Evolutionary conservation across 2,888 invertebrate genomes (phyloP).

Genomic region (Euclidia mi): DNA sequence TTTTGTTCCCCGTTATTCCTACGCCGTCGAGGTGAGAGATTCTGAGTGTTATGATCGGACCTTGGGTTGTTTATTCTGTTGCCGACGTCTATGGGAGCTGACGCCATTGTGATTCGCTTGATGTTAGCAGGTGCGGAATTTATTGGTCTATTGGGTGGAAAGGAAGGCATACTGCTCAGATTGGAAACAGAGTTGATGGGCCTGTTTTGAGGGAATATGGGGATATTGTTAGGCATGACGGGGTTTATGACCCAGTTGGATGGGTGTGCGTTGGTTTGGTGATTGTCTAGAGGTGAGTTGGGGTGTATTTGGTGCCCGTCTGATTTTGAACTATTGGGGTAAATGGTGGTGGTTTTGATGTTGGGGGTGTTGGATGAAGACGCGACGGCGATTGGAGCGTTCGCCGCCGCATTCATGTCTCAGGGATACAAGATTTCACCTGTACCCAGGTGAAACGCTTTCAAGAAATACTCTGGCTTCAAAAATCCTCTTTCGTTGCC

Average conservation of each 20-base stretch:
- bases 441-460: conserved; percentile 84
- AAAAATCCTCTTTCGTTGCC: conserved; percentile 92
- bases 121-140: neutral
- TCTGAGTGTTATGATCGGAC: neutral
- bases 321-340: neutral
- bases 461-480: conserved; percentile 91
- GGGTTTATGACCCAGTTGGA: too few species aligned
- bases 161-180: neutral
- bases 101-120: neutral
- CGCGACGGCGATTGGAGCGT: conserved; percentile 30
- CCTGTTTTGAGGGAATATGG: neutral
- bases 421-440: conserved; percentile 65
- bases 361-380: conserved; percentile 13
- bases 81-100: neutral
- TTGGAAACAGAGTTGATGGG: neutral
- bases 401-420: conserved; percentile 63
- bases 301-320: too few species aligned
- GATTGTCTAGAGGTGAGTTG: too few species aligned
- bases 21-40: conserved; percentile 11
- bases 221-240: neutral
- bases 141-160: conserved; percentile 2
- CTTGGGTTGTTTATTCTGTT: neutral
- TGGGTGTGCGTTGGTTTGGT: too few species aligned
- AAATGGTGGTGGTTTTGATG: neutral
- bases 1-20: neutral